Conservation (phyloP, 2,888 invertebrate species). For the Liposcelis brunnea region DNA sequence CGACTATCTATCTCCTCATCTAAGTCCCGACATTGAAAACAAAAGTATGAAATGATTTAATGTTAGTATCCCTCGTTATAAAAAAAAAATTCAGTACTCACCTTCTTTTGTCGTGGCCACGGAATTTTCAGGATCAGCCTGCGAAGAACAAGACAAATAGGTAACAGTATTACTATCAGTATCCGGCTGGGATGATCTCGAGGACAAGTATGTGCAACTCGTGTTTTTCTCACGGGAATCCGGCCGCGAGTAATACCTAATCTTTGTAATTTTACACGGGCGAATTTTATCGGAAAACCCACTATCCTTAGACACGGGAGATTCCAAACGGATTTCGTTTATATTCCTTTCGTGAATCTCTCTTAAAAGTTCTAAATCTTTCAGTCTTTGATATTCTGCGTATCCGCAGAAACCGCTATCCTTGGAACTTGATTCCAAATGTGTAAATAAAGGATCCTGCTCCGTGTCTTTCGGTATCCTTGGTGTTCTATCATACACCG, state of each 20-base stretch:
- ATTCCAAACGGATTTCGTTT: background rate
- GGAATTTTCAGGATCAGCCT: slow-evolving; percentile 58
- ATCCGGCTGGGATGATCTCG: background rate
- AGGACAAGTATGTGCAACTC: slow-evolving; percentile 14
- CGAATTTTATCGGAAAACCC: slow-evolving; percentile 3
- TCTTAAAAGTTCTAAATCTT: slow-evolving; percentile 1
- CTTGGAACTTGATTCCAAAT: slow-evolving; percentile 3
- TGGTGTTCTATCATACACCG: background rate
- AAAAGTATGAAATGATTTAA: too few species aligned
- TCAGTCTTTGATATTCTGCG: slow-evolving; percentile 1
- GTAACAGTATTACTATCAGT: slow-evolving; percentile 14
- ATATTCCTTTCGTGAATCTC: slow-evolving; percentile 4
- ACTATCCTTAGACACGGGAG: slow-evolving; percentile 1
- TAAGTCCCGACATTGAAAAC: too few species aligned
- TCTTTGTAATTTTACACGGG: slow-evolving; percentile 2
- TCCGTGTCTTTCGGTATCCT: too few species aligned
- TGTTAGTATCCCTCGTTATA: too few species aligned
- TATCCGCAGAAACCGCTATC: slow-evolving; percentile 5
- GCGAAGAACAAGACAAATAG: slow-evolving; percentile 24
- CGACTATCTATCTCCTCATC: too few species aligned
- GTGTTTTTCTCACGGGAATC: background rate
- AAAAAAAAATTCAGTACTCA: slow-evolving; percentile 26
- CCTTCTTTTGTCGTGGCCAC: slow-evolving; percentile 80
- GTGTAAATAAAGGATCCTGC: too few species aligned
- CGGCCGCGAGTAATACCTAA: slow-evolving; percentile 2